These are phyloP conservation scores for Ctenomys sociabilis DNA, from an alignment of 2,113 vertebrate genomes.

Conservation along the genomic window DNA sequence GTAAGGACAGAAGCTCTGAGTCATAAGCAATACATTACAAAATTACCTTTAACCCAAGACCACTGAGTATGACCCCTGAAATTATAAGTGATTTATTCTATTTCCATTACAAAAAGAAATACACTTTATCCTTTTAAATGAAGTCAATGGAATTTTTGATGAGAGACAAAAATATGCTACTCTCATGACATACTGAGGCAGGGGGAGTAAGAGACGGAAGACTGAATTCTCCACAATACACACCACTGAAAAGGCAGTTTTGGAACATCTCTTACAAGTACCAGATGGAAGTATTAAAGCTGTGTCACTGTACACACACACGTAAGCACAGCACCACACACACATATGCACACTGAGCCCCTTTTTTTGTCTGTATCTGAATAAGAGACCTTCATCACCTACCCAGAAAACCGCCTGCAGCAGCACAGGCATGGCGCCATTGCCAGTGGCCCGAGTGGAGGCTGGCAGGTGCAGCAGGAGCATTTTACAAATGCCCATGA, in stretches of 20 bases:
- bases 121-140: neutral
- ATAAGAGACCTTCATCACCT: neutral
- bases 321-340: neutral
- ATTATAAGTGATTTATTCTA: neutral
- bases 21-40: slow-evolving; percentile 33
- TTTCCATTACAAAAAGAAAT: neutral
- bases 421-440: neutral
- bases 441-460: neutral
- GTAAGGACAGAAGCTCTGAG: slow-evolving; percentile 40
- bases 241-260: slow-evolving; percentile 6
- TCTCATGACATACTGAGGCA: neutral
- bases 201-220: neutral
- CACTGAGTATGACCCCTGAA: neutral
- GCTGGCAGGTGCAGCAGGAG: neutral
- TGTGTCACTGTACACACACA: neutral
- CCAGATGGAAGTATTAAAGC: neutral
- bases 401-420: neutral
- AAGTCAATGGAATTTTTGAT: neutral
- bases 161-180: neutral
- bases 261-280: slow-evolving; percentile 10
- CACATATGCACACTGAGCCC: rapidly evolving
- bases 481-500: neutral
- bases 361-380: neutral
- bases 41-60: neutral
- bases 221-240: neutral